These are phyloP conservation scores for Argya squamiceps DNA, from an alignment of 2,797 vertebrate genomes.

Conservation along the genomic window DNA sequence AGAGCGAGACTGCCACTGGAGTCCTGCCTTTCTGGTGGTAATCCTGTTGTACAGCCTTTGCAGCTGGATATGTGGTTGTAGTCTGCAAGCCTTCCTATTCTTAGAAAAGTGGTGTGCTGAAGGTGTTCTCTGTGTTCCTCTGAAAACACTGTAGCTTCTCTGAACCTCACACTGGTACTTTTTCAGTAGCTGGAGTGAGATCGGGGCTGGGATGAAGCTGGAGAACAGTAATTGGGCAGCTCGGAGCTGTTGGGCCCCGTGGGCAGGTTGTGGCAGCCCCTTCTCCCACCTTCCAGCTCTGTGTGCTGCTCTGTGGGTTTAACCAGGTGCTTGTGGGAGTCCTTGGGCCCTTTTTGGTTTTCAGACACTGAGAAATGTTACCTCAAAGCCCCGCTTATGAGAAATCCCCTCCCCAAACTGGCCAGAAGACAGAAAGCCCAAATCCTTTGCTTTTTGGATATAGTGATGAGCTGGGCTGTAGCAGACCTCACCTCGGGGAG, in stretches of 20 bases:
- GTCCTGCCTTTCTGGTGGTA: background rate
- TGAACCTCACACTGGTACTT: background rate
- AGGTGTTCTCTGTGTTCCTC: background rate
- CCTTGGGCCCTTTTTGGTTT: background rate
- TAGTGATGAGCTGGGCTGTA: background rate
- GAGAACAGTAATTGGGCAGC: background rate
- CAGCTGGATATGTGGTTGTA: background rate
- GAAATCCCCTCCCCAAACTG: background rate
- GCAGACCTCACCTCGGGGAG: background rate
- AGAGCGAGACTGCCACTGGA: background rate
- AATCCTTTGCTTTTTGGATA: background rate
- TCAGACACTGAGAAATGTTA: background rate
- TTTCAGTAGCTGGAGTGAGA: background rate
- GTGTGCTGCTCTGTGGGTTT: background rate
- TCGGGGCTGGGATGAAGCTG: background rate
- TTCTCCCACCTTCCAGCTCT: background rate
- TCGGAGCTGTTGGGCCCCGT: rapidly evolving
- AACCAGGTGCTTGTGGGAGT: background rate
- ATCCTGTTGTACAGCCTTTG: background rate
- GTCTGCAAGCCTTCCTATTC: background rate
- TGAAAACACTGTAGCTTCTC: background rate
- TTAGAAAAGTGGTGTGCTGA: background rate
- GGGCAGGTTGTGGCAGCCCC: background rate
- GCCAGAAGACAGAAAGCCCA: background rate
- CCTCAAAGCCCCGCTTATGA: constrained; percentile 22